Conservation (phyloP, 1,140 invertebrate genomes). For the Pantala flavescens region DNA sequence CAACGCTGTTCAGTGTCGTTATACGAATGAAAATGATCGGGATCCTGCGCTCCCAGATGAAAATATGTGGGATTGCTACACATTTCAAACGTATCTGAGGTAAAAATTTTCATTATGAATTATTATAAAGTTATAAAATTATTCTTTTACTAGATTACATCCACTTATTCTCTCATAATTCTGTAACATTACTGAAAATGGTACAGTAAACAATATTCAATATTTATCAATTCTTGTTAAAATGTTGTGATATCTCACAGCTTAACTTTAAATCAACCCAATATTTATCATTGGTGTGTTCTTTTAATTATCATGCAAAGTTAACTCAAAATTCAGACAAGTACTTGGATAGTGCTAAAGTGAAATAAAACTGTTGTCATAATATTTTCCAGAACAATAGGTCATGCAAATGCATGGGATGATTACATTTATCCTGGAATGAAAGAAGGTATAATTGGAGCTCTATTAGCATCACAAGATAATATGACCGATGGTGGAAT, state of each 20-base stretch:
- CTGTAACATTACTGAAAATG: no score
- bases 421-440: slow-evolving; percentile 80
- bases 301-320: no score
- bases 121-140: neutral
- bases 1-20: slow-evolving; percentile 85
- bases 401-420: slow-evolving; percentile 64
- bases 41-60: slow-evolving; percentile 58
- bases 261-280: no score
- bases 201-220: no score
- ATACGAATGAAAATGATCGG: slow-evolving; percentile 64
- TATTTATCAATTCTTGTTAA: no score
- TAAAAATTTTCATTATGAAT: slow-evolving; percentile 22
- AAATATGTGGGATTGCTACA: slow-evolving; percentile 71
- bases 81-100: slow-evolving; percentile 59
- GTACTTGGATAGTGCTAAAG: no score
- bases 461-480: slow-evolving; percentile 71
- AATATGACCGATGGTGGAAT: slow-evolving; percentile 19
- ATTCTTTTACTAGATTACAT: no score
- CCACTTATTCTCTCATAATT: no score
- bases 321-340: no score
- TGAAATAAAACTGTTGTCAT: no score
- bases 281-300: no score
- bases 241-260: no score
- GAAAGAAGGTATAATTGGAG: slow-evolving; percentile 74
- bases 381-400: slow-evolving; percentile 36